Evolutionary conservation across 2,888 invertebrate species (phyloP).

Genomic region (Druceiella hillmani): DNA sequence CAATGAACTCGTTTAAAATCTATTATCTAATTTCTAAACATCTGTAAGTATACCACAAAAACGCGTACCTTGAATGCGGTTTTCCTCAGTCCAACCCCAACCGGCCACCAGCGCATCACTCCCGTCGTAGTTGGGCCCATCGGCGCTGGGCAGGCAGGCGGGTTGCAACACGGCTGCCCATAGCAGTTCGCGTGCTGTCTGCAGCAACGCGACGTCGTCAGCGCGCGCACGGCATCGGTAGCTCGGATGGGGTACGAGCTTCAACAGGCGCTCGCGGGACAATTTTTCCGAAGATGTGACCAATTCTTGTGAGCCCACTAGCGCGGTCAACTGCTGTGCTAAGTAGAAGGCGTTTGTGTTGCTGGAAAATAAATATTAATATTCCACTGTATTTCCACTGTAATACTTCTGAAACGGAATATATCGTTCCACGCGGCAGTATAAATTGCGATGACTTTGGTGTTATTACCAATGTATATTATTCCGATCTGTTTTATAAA

Average conservation of each 20-base stretch:
- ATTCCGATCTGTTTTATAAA: too few relatives aligned
- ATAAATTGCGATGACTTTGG: too few relatives aligned
- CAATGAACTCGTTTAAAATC: too few relatives aligned
- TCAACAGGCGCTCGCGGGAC: slow-evolving; percentile 40
- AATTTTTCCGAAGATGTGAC: slow-evolving; percentile 52
- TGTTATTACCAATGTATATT: too few relatives aligned
- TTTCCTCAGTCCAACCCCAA: slow-evolving; percentile 82
- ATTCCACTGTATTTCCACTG: too few relatives aligned
- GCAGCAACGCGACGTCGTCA: slow-evolving; percentile 68
- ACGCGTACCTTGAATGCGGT: slow-evolving; percentile 55
- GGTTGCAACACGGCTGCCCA: slow-evolving; percentile 71
- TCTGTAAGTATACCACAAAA: too few relatives aligned
- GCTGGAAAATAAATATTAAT: slow-evolving; percentile 44
- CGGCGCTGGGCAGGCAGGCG: slow-evolving; percentile 65
- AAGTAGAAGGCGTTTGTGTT: slow-evolving; percentile 59
- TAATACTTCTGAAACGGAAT: too few relatives aligned
- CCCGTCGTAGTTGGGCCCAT: slow-evolving; percentile 50
- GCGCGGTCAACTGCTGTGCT: slow-evolving; percentile 59
- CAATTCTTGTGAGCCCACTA: slow-evolving; percentile 67
- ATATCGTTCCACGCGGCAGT: too few relatives aligned
- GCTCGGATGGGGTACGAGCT: slow-evolving; percentile 66
- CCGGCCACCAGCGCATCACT: slow-evolving; percentile 68
- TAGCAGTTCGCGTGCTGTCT: slow-evolving; percentile 55
- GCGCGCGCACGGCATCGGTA: slow-evolving; percentile 52
- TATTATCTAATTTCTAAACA: too few relatives aligned